Evolutionary conservation across 2,888 invertebrate genomes (phyloP).

Genomic region (Erannis defoliaria): DNA sequence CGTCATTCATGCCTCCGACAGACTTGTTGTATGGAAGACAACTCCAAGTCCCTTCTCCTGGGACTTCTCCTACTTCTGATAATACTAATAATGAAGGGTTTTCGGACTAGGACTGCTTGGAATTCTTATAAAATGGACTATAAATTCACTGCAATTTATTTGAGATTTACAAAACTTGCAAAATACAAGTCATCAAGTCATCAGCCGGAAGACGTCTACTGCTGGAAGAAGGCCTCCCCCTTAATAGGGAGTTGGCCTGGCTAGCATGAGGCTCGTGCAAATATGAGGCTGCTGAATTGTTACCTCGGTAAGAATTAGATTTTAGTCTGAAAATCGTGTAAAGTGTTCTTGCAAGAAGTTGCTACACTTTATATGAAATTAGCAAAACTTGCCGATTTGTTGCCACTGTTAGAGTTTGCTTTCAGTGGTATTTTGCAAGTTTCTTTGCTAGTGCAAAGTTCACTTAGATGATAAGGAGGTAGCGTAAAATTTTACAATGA

Average conservation of each 20-base stretch:
- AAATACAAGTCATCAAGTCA: too few relatives aligned
- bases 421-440: not conserved
- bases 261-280: too few relatives aligned
- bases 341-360: not conserved
- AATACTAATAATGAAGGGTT: slow-evolving; percentile 83
- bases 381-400: not conserved
- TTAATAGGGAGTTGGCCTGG: too few relatives aligned
- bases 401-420: not conserved
- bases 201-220: too few relatives aligned
- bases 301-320: too few relatives aligned
- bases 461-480: not conserved
- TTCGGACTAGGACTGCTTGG: slow-evolving; percentile 69
- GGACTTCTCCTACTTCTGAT: slow-evolving; percentile 82
- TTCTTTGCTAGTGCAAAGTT: not conserved
- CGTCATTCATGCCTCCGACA: slow-evolving; percentile 78
- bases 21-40: slow-evolving; percentile 82
- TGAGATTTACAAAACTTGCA: too few relatives aligned
- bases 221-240: too few relatives aligned
- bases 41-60: slow-evolving; percentile 78
- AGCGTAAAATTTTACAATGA: slow-evolving; percentile 6
- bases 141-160: not conserved
- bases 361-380: not conserved
- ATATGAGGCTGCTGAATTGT: too few relatives aligned
- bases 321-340: too few relatives aligned
- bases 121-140: not conserved